Evolutionary conservation across 2,113 vertebrate species (phyloP).

Genomic region (Ceyx cyanopectus): DNA sequence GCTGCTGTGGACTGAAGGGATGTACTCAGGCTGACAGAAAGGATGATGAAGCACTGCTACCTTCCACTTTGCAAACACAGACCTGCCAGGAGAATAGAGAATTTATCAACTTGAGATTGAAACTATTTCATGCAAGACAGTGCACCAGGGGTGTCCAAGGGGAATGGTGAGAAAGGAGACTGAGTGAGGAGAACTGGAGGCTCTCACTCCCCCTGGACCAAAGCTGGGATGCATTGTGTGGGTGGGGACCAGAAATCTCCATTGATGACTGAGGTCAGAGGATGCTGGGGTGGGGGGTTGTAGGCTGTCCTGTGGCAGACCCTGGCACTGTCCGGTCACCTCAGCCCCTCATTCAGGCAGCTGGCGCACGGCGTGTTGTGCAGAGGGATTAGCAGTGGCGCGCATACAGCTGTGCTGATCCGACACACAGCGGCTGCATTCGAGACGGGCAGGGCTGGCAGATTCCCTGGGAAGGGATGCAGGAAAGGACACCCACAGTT

Average conservation of each 20-base stretch:
- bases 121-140: rapidly evolving
- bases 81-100: not conserved
- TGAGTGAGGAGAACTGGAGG: not conserved
- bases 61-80: not conserved
- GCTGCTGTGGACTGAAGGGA: rapidly evolving
- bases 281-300: rapidly evolving
- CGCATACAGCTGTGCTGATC: constrained; percentile 63
- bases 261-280: rapidly evolving
- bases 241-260: not conserved
- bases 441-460: constrained; percentile 9
- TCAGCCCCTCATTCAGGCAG: not conserved
- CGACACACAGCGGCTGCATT: not conserved
- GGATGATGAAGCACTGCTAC: rapidly evolving
- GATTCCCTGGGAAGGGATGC: constrained; percentile 31
- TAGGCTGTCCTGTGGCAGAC: rapidly evolving
- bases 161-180: not conserved
- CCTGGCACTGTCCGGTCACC: not conserved
- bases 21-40: not conserved
- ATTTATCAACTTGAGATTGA: not conserved
- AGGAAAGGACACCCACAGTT: constrained; percentile 34
- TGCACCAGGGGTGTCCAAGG: not conserved
- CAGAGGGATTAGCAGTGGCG: constrained; percentile 47
- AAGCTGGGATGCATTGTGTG: rapidly evolving
- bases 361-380: constrained; percentile 10
- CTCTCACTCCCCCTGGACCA: not conserved